Evolutionary conservation across 2,113 vertebrate genomes (phyloP).

Genomic region (Nestor notabilis): DNA sequence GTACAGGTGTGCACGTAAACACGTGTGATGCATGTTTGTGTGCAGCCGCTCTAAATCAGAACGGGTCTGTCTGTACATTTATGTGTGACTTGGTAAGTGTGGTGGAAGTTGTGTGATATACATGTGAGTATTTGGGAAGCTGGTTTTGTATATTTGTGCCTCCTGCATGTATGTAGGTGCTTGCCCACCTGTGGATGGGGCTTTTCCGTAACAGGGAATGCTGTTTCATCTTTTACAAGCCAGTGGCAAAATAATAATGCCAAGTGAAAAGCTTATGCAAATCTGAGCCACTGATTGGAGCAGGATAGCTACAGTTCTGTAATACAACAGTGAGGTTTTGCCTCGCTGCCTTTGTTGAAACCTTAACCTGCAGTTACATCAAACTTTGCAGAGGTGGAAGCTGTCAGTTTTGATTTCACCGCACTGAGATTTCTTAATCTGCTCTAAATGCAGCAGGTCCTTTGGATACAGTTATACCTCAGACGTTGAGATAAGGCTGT

Average conservation of each 20-base stretch:
- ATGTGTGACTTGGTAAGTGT: background rate
- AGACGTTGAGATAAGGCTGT: background rate
- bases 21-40: background rate
- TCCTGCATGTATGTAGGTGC: background rate
- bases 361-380: background rate
- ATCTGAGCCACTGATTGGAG: background rate
- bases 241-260: background rate
- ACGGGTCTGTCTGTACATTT: background rate
- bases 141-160: background rate
- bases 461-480: background rate
- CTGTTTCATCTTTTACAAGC: background rate
- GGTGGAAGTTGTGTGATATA: background rate
- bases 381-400: background rate
- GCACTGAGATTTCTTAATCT: background rate
- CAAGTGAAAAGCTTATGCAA: background rate
- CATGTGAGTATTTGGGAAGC: background rate
- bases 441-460: background rate
- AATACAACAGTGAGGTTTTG: background rate
- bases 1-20: background rate
- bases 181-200: background rate
- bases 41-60: background rate
- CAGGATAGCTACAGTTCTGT: background rate
- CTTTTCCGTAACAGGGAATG: background rate
- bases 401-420: background rate
- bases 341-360: background rate